Evolutionary conservation across 2,888 invertebrate genomes (phyloP), one percentile per base, ranked within the genome.

Genomic region (Trichopoda pennipes): DNA sequence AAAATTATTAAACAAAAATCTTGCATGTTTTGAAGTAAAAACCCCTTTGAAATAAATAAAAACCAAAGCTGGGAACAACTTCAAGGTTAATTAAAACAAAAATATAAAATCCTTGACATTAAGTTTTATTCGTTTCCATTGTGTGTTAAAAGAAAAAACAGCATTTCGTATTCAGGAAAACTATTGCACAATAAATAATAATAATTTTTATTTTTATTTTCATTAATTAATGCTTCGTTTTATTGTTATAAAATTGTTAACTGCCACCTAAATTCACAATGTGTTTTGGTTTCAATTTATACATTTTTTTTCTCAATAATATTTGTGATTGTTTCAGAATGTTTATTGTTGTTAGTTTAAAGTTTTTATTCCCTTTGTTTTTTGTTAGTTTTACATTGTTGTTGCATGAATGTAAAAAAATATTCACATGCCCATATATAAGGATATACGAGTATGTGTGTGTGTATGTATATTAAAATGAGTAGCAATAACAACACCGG

Each of bases 41-140:
- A 49, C 17, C n/a, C 17, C 6, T 49, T 51, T 49, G 14, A 23
- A 32, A 53, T n/a, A 35, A 14, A 47, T n/a, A 28, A 17, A 56
- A 72, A 51, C 38, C 56, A 19, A 3, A 42, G 10, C 12, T 44
- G 55, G 58, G 53, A 60, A 70, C 8, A 53, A 69, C 64, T 47
- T 81, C 77, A 81, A 74, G 77, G 81, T 81, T 81, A 77, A 73
- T 68, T 58, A 66, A 75, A 77, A 51, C 68, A 51, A 73, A 51
- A 73, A 51, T 60, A n/a, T 61, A 8, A 44, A 81, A 63, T 49
- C 72, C 73, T 51, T 78, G 64, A 64, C 66, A 78, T 81, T 74
- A 64, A 60, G 56, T 72, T 23, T 69, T 58, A 3, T 44, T 58
- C n/a, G 14, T n/a, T n/a, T 1, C 8, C 53, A 42, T 44, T 63